These are phyloP conservation scores for Tinea semifulvella DNA, from an alignment of 2,888 invertebrate genomes.

Conservation along the genomic window DNA sequence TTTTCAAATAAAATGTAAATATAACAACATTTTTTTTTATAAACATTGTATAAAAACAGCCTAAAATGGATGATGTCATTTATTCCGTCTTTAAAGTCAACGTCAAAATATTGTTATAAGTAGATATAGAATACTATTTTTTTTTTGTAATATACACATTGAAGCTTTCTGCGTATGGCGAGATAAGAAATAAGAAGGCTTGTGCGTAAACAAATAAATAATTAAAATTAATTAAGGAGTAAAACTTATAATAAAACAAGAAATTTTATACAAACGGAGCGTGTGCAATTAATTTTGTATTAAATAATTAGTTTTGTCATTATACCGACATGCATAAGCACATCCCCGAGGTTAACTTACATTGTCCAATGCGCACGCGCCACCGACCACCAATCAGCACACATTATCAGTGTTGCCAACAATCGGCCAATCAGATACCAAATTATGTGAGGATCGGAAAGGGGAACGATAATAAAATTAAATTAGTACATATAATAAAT, in stretches of 20 bases:
- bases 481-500: constrained; percentile 41
- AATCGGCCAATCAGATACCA: constrained; percentile 41
- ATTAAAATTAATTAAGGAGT: too few species aligned
- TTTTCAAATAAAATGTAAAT: too few species aligned
- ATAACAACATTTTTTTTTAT: too few species aligned
- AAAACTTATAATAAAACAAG: too few species aligned
- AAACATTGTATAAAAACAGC: too few species aligned
- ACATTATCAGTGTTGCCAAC: constrained; percentile 27
- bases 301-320: neutral
- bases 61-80: too few species aligned
- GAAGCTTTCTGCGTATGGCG: neutral
- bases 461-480: constrained; percentile 54
- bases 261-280: too few species aligned
- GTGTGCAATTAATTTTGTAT: constrained; percentile 5
- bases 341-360: constrained; percentile 38
- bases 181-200: neutral
- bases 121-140: too few species aligned
- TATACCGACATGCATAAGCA: constrained; percentile 1
- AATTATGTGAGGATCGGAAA: constrained; percentile 50
- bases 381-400: constrained; percentile 40
- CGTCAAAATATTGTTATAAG: too few species aligned
- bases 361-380: constrained; percentile 38
- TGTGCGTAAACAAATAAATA: neutral
- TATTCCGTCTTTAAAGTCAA: too few species aligned
- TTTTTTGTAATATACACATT: too few species aligned